Evolutionary conservation across 1,140 invertebrate genomes (phyloP).

Genomic region (Episyrphus balteatus): DNA sequence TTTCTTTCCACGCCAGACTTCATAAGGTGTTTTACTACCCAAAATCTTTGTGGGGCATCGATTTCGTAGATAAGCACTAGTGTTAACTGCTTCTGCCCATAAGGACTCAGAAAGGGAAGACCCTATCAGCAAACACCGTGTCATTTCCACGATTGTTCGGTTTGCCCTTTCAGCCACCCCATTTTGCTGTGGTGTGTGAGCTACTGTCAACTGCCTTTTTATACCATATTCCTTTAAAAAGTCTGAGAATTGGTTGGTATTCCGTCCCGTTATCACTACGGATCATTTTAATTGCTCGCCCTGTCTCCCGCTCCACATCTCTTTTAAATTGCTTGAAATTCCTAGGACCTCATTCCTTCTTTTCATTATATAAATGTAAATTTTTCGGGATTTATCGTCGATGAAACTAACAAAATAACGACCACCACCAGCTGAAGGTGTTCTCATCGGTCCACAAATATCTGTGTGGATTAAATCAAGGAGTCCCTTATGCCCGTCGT

Average conservation of each 20-base stretch:
- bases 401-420: constrained; percentile 26
- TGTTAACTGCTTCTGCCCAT: constrained; percentile 17
- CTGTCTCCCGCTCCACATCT: constrained; percentile 19
- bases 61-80: constrained; percentile 13
- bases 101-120: constrained; percentile 15
- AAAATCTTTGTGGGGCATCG: constrained; percentile 11
- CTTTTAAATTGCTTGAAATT: constrained; percentile 20
- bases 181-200: constrained; percentile 30
- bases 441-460: constrained; percentile 33
- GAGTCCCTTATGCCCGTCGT: neutral
- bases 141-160: constrained; percentile 21
- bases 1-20: constrained; percentile 28
- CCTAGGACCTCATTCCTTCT: constrained; percentile 18
- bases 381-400: constrained; percentile 21
- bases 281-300: constrained; percentile 16
- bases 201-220: constrained; percentile 16
- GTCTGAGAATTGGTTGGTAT: constrained; percentile 18
- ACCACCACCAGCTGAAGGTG: constrained; percentile 12
- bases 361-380: constrained; percentile 22
- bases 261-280: constrained; percentile 24
- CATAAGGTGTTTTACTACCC: constrained; percentile 20
- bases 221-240: constrained; percentile 5
- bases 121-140: constrained; percentile 30
- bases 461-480: constrained; percentile 35
- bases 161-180: constrained; percentile 23